A percentile compares a stretch with the other conserved stretches of the same genome.
phyloP scores from a whole-genome alignment of 2,888 invertebrate species.

The Drosophila algonquin region DNA sequence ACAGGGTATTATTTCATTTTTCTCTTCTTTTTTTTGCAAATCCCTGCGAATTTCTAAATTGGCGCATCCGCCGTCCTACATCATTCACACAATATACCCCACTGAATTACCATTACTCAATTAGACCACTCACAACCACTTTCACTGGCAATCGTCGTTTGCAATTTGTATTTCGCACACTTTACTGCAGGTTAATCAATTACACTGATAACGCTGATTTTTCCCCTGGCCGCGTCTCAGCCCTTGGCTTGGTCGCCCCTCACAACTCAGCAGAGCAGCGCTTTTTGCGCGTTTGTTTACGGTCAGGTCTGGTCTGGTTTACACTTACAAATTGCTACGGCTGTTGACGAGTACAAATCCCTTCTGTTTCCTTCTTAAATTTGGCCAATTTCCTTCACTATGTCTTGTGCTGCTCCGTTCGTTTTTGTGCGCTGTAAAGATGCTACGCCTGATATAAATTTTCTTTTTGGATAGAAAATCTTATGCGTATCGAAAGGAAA shows the following conservation, averaged over 20 bases:
- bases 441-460: slow-evolving; percentile 12
- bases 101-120: background rate
- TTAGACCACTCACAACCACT: slow-evolving; percentile 37
- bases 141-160: slow-evolving; percentile 39
- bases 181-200: slow-evolving; percentile 37
- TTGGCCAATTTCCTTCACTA: background rate
- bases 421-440: slow-evolving; percentile 4
- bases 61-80: slow-evolving; percentile 48
- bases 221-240: background rate
- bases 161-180: slow-evolving; percentile 13
- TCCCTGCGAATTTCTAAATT: slow-evolving; percentile 15
- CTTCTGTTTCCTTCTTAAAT: slow-evolving; percentile 1
- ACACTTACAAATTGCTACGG: slow-evolving; percentile 23
- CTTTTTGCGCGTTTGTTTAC: background rate
- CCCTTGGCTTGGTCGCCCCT: background rate
- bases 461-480: slow-evolving; percentile 26
- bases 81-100: slow-evolving; percentile 6
- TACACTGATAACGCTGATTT: slow-evolving; percentile 30
- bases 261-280: background rate
- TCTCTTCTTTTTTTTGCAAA: slow-evolving; percentile 7
- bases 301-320: background rate
- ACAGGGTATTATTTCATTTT: background rate
- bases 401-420: background rate
- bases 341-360: background rate
- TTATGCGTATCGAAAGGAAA: slow-evolving; percentile 36